Evolutionary conservation across 2,113 vertebrate genomes (phyloP), one percentile per base, ranked within the genome.

Genomic region (Scolopax mira): DNA sequence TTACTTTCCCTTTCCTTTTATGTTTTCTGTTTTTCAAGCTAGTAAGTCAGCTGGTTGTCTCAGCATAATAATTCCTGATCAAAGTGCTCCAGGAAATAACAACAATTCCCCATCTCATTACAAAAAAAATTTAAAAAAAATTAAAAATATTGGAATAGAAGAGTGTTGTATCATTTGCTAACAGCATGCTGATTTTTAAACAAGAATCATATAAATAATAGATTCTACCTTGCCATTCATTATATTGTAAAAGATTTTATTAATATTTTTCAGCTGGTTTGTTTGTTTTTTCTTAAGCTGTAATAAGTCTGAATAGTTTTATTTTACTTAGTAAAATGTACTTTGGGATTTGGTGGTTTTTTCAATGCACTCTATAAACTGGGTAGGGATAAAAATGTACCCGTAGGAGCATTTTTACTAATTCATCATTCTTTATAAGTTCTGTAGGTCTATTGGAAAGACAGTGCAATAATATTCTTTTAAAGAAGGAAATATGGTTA

Each of bases 111-210:
- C 27, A 62, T 85, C 35, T 82, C 70, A 64, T 75, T 83, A 35
- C 19, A 42, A 58, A 58, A 87, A 75, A 58, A n/a, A n/a, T n/a
- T n/a, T n/a, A n/a, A 57, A 42, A 42, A 62, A 61, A 21, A 17
- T 0, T 35, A 11, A 49, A 49, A 93, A 51, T 18, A 51, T 18
- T 52, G 15, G 17, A 73, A 27, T 23, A 82, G 51, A 30, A 81
- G 91, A 88, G 83, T 33, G 24, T 46, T 58, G 24, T 62, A 71
- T 42, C 46, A 39, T 64, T 93, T 94, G 61, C 72, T 88, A 83
- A 57, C 17, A 88, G 30, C n/a, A 69, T 84, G 42, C 6, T 89
- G 62, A 80, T 89, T 94, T 94, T 93, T 80, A 86, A 93, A 91
- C 37, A 85, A 69, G 18, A n/a, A 81, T 91, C 65, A 62, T 49